Percentiles rank a stretch among this genome's conserved stretches.
These are phyloP conservation scores for Aphrocallistes beatrix DNA, from an alignment of 37 sponge, comb jelly and placozoan species.

Conservation along the genomic window DNA sequence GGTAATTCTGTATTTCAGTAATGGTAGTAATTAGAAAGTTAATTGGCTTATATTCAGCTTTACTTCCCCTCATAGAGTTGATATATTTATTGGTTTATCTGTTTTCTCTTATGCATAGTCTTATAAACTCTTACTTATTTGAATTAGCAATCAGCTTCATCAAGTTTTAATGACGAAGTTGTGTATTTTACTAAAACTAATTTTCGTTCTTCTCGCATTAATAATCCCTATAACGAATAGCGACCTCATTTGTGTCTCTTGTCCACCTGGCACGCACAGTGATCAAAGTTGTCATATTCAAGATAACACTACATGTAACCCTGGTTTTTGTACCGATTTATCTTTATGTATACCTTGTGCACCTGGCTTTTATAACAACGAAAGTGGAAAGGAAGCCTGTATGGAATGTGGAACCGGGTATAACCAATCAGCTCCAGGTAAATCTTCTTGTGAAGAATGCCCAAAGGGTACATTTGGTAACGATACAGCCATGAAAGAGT, in stretches of 20 bases:
- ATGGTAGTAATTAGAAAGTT: no score
- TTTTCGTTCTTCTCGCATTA: no score
- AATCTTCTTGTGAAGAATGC: neutral
- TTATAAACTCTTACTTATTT: no score
- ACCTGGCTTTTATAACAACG: neutral
- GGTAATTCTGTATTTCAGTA: neutral
- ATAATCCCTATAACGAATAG: no score
- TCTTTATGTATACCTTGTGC: neutral
- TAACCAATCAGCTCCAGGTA: neutral
- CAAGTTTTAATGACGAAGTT: no score
- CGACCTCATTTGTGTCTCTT: neutral
- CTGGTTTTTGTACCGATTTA: neutral
- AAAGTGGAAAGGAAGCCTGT: neutral
- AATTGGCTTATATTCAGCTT: no score
- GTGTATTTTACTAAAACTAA: no score
- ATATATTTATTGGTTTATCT: no score
- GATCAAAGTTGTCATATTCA: no score
- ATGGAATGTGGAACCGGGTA: neutral
- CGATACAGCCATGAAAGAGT: neutral
- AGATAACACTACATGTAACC: neutral
- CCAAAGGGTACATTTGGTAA: neutral
- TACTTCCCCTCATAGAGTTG: no score
- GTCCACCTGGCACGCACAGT: neutral
- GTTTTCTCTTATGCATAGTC: no score
- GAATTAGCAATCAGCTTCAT: no score